Evolutionary conservation across 1,140 invertebrate species (phyloP), one percentile per base, ranked within the genome.

Genomic region (Drosophila novamexicana): DNA sequence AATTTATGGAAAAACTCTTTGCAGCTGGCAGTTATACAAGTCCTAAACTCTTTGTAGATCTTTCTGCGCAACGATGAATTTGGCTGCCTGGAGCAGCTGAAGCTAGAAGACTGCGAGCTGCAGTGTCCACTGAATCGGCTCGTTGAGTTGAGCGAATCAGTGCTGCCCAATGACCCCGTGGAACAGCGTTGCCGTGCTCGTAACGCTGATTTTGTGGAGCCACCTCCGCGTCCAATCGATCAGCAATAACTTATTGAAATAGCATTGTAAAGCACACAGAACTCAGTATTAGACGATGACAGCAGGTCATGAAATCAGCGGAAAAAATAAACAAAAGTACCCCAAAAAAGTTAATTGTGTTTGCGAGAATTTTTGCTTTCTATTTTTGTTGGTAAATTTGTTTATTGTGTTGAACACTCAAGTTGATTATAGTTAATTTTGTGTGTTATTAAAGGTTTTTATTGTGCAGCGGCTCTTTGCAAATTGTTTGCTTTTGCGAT

Each of bases 51-150:
- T 72, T 94, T 93, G 0, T 22, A 92, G 91, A 91, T 95, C 22
- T 96, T 93, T 53, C 89, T 95, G 10, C 93, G 93, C 45, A 96
- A 95, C 67, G 93, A 94, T 8, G 94, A 94, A 1, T 75, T 85
- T 34, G 78, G 84, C 0, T 91, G 93, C 16, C 93, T 94, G 36
- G 90, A 93, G 70, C 93, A 93, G 44, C 77, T 96, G 3, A 93
- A 90, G 18, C 86, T 96, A 59, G 94, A 94, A 32, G 94, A 94
- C 39, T 96, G 95, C 91, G 92, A 93, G 8, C 88, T 77, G n/a
- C 91, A 93, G 47, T 96, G 95, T 88, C 94, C 95, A 2, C 86
- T 96, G 10, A 83, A 93, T 10, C 86, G 91, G 67, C 93, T 96
- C n/a, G 83, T 94, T 7, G 66, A 86, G 58, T 77, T 96, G n/a